A percentile compares a stretch with the other conserved stretches of the same genome.
Conservation (phyloP, 64 coral and sea anemone genomes). For the Astreopora myriophthalma region DNA sequence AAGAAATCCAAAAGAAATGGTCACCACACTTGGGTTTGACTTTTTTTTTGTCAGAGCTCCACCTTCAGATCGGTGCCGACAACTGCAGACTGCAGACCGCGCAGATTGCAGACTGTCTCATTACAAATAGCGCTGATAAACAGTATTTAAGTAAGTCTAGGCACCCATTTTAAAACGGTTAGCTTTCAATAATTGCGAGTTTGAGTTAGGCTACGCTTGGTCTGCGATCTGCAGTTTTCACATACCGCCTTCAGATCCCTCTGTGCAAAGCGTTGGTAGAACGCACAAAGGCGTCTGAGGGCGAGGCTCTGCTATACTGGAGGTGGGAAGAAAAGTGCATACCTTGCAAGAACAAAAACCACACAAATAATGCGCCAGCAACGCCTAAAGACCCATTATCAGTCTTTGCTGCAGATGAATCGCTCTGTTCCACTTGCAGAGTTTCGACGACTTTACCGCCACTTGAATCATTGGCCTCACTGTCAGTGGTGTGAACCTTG, state of each 20-base stretch:
- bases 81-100: too few relatives aligned
- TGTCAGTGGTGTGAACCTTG: background rate
- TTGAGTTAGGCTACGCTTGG: too few relatives aligned
- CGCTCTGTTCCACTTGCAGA: background rate
- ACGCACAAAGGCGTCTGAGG: background rate
- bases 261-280: background rate
- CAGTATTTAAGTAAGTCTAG: too few relatives aligned
- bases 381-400: background rate
- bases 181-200: too few relatives aligned
- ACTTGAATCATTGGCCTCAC: background rate
- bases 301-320: background rate
- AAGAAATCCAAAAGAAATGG: too few relatives aligned
- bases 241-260: background rate
- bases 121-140: too few relatives aligned
- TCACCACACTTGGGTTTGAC: too few relatives aligned
- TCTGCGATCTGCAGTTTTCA: too few relatives aligned
- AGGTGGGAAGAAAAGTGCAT: background rate
- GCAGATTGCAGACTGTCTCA: too few relatives aligned
- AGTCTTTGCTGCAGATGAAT: background rate
- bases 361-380: conserved; percentile 15
- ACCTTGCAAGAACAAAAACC: conserved; percentile 45
- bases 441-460: background rate
- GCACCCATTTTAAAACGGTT: too few relatives aligned
- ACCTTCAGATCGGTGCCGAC: too few relatives aligned
- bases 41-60: too few relatives aligned